Evolutionary conservation across 1,140 invertebrate species (phyloP).

Genomic region (Campoletis sonorensis): DNA sequence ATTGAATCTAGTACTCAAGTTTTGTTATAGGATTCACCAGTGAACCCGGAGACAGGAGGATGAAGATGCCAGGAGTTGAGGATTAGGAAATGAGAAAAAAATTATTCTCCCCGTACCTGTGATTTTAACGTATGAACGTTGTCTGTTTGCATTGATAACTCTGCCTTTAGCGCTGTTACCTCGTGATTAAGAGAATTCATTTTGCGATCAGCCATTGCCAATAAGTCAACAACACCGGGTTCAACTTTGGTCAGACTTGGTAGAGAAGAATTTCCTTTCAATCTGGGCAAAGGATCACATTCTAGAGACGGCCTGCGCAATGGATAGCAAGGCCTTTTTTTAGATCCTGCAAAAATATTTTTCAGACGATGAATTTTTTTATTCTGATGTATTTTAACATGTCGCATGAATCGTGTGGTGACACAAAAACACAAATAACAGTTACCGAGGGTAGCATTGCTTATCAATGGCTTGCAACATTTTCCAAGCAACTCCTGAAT

Average conservation of each 20-base stretch:
- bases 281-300: constrained; percentile 64
- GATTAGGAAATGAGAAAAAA: background rate
- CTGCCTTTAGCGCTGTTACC: constrained; percentile 75
- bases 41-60: background rate
- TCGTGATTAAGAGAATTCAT: constrained; percentile 74
- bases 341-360: constrained; percentile 44
- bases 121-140: constrained; percentile 70
- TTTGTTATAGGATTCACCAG: no score
- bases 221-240: constrained; percentile 67
- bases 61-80: background rate
- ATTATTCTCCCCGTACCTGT: constrained; percentile 68
- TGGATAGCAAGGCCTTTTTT: constrained; percentile 69
- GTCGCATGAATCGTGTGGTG: no score
- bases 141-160: constrained; percentile 72
- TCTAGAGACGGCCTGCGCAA: constrained; percentile 68
- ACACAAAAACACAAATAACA: background rate
- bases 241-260: constrained; percentile 65
- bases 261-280: constrained; percentile 53
- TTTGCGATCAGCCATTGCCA: constrained; percentile 75
- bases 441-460: constrained; percentile 69
- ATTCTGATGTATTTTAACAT: background rate
- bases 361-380: constrained; percentile 25
- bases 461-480: constrained; percentile 76
- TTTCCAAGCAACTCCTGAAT: constrained; percentile 80
- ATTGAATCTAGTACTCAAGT: no score